Conservation (phyloP, 2,888 invertebrate species). For the Blastobasis adustella region DNA sequence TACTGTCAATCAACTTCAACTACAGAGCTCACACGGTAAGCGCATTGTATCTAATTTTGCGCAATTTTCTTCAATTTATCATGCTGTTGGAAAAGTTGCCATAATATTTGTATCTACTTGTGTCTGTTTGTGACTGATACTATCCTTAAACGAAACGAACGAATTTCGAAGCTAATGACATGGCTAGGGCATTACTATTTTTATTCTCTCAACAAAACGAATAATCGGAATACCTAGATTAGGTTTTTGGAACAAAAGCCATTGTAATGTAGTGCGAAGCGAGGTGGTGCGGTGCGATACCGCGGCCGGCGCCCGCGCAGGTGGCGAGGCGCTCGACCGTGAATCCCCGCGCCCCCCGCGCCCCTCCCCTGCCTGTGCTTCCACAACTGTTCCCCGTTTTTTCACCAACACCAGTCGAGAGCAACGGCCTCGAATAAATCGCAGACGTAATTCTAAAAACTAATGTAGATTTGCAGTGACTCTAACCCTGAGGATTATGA, state of each 20-base stretch:
- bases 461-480: slow-evolving; percentile 20
- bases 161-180: background rate
- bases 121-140: background rate
- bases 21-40: background rate
- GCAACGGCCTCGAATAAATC: slow-evolving; percentile 49
- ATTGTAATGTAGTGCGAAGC: slow-evolving; percentile 6
- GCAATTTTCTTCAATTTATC: too few species aligned
- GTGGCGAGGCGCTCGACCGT: slow-evolving; percentile 65
- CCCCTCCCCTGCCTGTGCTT: slow-evolving; percentile 22
- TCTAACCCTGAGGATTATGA: slow-evolving; percentile 24
- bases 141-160: background rate
- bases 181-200: background rate
- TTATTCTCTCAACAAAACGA: background rate
- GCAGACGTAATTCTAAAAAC: slow-evolving; percentile 24
- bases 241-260: slow-evolving; percentile 7
- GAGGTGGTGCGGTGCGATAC: slow-evolving; percentile 26
- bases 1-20: background rate
- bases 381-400: slow-evolving; percentile 64
- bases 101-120: too few species aligned
- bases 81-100: too few species aligned
- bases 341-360: slow-evolving; percentile 45
- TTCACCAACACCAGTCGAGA: slow-evolving; percentile 44
- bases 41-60: too few species aligned
- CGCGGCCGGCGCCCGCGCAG: slow-evolving; percentile 28
- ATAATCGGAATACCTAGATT: background rate